phyloP scores from a whole-genome alignment of 2,888 invertebrate genomes.

The Volucella inanis region DNA sequence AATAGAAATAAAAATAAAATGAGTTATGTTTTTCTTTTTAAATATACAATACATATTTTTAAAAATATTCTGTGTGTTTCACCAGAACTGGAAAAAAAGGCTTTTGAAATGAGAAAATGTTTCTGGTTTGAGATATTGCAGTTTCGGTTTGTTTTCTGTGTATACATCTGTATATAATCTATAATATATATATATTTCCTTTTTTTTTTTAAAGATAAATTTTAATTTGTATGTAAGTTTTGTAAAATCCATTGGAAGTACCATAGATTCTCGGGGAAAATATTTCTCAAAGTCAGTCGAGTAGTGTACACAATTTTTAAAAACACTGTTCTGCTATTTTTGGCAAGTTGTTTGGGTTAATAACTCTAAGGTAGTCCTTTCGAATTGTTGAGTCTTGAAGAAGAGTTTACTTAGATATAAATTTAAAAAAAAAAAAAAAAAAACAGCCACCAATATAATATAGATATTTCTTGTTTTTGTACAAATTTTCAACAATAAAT shows the following conservation, averaged over 20 bases:
- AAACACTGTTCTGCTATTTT: too few species aligned
- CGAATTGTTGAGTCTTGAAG: too few species aligned
- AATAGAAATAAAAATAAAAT: background rate
- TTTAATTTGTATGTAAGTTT: background rate
- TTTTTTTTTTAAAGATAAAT: background rate
- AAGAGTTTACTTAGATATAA: too few species aligned
- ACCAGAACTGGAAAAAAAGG: background rate
- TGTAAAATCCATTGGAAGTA: background rate
- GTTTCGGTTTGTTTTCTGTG: slow-evolving; percentile 4
- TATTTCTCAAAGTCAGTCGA: too few species aligned
- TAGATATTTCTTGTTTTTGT: too few species aligned
- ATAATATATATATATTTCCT: too few species aligned
- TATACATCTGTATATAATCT: background rate
- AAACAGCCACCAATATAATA: too few species aligned
- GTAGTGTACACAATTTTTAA: too few species aligned
- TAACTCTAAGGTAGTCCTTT: too few species aligned
- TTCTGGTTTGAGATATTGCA: slow-evolving; percentile 16
- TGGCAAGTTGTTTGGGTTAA: too few species aligned
- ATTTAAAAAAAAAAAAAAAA: too few species aligned
- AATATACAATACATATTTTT: background rate
- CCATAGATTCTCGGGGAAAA: slow-evolving; percentile 3
- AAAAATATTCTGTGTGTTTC: slow-evolving; percentile 8
- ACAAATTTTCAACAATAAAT: too few species aligned
- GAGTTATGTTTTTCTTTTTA: background rate
- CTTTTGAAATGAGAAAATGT: slow-evolving; percentile 5